These are phyloP conservation scores for Dasyurus viverrinus DNA, from an alignment of 2,113 vertebrate species.

Conservation along the genomic window DNA sequence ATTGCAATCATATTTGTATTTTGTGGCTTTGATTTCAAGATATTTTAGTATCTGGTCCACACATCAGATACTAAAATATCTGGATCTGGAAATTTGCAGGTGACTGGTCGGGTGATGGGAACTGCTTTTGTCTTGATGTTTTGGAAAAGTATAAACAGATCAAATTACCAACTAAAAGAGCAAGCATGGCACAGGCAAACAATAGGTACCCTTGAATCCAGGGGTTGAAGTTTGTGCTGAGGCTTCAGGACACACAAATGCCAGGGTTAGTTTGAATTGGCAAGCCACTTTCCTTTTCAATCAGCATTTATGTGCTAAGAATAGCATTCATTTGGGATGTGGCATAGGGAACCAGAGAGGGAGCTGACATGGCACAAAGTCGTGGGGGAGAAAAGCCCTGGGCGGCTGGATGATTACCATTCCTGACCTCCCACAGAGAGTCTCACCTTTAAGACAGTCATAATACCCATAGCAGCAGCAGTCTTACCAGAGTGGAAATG, in stretches of 20 bases:
- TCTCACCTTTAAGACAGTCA: slow-evolving; percentile 36
- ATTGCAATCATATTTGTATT: background rate
- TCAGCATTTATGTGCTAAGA: slow-evolving; percentile 50
- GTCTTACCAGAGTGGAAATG: background rate
- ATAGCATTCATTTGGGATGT: slow-evolving; percentile 60
- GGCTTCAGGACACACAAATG: slow-evolving; percentile 24
- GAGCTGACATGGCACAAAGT: slow-evolving; percentile 9
- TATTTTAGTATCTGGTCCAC: background rate
- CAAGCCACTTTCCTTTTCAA: slow-evolving; percentile 42
- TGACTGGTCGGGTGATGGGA: background rate
- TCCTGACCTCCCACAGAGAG: slow-evolving; percentile 32
- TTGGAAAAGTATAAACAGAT: background rate
- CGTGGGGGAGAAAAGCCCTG: slow-evolving; percentile 26
- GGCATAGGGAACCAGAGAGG: slow-evolving; percentile 22
- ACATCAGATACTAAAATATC: too few species aligned
- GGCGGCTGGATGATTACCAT: slow-evolving; percentile 5
- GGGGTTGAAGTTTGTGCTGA: background rate
- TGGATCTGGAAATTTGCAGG: slow-evolving; percentile 27
- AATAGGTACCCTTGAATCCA: background rate
- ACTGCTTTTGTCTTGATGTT: background rate
- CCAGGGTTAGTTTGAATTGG: background rate
- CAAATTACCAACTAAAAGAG: background rate
- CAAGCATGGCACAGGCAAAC: background rate
- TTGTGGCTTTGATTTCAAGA: slow-evolving; percentile 23
- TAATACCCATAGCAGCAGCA: background rate